Base-by-base conservation (phyloP, 2,888 invertebrate genomes). In the Phengaris alcon region DNA sequence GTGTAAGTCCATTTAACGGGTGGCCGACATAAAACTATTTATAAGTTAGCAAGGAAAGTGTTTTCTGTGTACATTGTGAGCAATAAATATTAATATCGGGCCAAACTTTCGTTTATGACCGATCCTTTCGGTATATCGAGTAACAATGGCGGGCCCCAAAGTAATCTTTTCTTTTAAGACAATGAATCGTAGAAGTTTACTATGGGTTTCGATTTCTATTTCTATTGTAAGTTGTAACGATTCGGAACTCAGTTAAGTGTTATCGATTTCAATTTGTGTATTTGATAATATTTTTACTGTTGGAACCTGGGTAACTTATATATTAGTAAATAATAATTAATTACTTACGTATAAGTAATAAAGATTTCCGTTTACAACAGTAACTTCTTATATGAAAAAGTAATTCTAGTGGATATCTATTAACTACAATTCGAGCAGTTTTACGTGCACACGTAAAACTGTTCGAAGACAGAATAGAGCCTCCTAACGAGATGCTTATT, bases 61-160 rank as follows among this genome's bases (percentile, higher is more conserved):
- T 88, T 88, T 83, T 78, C 76, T 76, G 83, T 86, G 85, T 85
- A 86, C 84, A 86, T 86, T 85, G 83, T 79, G 83, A 83, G 87
- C 84, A 87, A 89, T 93, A 91, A 91, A 91, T 91, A 90, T 90
- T 90, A 91, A 90, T 91, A 90, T 86, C 79, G 84, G 78, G 81
- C 83, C 81, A 83, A 90, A 89, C 84, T 91, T 91, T 90, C 85
- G 84, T 88, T 89, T 89, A 88, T 86, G 85, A 86, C 81, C 83
- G 82, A 72, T 72, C 84, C 82, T 82, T 84, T 81, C 82, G 81
- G 79, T 78, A 80, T 82, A 81, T 81, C 81, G 81, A 84, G 84
- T 83, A 84, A 85, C 79, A 81, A 86, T 84, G 86, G 83, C 84
- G 79, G 81, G 78, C 82, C 77, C 78, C 78, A 83, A 86, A 84